Conservation (phyloP, 2,888 invertebrate genomes). For the Heliconius charithonia region DNA sequence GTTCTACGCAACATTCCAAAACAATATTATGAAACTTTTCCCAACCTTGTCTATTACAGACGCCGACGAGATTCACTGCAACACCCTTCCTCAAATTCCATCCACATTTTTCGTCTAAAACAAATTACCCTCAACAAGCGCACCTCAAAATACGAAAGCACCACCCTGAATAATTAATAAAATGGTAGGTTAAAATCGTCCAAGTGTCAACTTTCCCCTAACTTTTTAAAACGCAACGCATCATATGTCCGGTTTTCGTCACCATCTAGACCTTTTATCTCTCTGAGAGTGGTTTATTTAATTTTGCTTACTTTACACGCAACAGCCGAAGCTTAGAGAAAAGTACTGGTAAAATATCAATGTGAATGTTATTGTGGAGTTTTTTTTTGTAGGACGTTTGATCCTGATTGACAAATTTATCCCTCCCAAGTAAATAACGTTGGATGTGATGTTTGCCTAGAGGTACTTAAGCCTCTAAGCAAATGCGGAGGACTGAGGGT, state of each 20-base stretch:
- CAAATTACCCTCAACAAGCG: constrained; percentile 78
- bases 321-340: constrained; percentile 78
- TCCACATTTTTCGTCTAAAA: constrained; percentile 70
- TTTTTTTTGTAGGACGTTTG: constrained; percentile 62
- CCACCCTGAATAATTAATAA: constrained; percentile 83
- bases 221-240: constrained; percentile 80
- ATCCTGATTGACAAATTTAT: constrained; percentile 79
- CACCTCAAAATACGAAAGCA: constrained; percentile 79
- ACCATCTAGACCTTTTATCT: constrained; percentile 80
- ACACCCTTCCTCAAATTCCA: constrained; percentile 78
- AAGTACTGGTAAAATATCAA: constrained; percentile 61
- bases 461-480: constrained; percentile 62
- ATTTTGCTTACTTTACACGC: constrained; percentile 80
- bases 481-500: constrained; percentile 66
- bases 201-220: constrained; percentile 82
- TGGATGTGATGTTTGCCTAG: constrained; percentile 58
- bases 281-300: constrained; percentile 77
- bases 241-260: constrained; percentile 79
- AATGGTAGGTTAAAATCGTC: constrained; percentile 82
- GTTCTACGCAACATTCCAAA: constrained; percentile 75
- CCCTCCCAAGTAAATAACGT: constrained; percentile 70
- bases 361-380: constrained; percentile 58
- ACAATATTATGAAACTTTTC: constrained; percentile 79
- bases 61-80: constrained; percentile 63
- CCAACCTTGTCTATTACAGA: constrained; percentile 63